Percentiles rank a stretch among this genome's conserved stretches.
Evolutionary conservation across 2,797 vertebrate species (phyloP).

Genomic region (Prunella strophiata): DNA sequence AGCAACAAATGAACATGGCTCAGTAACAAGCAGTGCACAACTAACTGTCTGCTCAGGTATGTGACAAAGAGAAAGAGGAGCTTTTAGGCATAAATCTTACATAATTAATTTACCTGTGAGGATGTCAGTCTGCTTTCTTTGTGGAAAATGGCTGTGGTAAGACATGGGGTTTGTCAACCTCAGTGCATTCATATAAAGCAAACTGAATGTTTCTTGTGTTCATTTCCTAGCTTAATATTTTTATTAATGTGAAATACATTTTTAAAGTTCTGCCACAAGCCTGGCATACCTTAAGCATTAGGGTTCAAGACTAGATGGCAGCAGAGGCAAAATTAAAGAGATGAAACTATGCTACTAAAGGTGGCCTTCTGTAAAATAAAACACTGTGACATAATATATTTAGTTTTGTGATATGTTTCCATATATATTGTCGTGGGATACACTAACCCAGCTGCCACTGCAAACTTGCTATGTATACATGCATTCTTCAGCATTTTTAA

Average conservation of each 20-base stretch:
- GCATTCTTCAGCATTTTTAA: not conserved
- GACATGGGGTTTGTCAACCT: not conserved
- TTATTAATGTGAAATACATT: not conserved
- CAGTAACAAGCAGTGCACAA: conserved; percentile 84
- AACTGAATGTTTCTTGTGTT: not conserved
- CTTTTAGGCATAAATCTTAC: not conserved
- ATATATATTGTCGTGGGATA: not conserved
- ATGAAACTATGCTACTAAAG: not conserved
- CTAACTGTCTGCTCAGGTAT: conserved; percentile 83
- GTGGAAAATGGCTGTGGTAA: not conserved
- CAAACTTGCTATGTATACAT: not conserved
- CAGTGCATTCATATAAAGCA: not conserved
- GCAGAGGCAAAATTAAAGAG: conserved; percentile 65
- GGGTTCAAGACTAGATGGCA: conserved; percentile 69
- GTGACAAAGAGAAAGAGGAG: not conserved
- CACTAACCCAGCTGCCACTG: not conserved
- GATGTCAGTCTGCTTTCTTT: not conserved
- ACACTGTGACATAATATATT: not conserved
- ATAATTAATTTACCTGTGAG: not conserved
- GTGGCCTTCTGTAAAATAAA: not conserved
- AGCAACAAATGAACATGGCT: conserved; percentile 87
- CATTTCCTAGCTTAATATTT: not conserved
- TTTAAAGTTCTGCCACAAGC: not conserved
- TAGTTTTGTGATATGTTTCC: not conserved
- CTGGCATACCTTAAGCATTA: not conserved